Conservation (phyloP, 2,888 invertebrate genomes). For the Drosophila sordidapex region DNA sequence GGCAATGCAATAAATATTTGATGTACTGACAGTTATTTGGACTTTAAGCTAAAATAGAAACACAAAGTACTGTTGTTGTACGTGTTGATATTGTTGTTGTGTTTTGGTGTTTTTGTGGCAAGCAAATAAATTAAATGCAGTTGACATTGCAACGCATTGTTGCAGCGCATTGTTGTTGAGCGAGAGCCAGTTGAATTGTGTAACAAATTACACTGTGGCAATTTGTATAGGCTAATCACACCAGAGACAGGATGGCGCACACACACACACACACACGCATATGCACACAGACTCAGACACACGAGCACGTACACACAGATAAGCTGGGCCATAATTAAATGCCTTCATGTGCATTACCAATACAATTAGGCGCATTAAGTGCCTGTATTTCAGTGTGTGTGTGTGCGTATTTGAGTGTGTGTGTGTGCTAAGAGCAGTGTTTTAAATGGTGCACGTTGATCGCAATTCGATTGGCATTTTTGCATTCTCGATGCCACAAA, state of each 20-base stretch:
- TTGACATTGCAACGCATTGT: slow-evolving; percentile 40
- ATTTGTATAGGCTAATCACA: slow-evolving; percentile 75
- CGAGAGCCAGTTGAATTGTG: slow-evolving; percentile 26
- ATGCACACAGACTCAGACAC: slow-evolving; percentile 8
- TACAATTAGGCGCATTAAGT: slow-evolving; percentile 65
- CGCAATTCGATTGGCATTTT: slow-evolving; percentile 56
- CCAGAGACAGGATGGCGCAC: slow-evolving; percentile 28
- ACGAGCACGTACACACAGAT: slow-evolving; percentile 12
- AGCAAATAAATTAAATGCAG: slow-evolving; percentile 72
- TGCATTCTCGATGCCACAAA: slow-evolving; percentile 64
- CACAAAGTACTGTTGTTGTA: slow-evolving; percentile 10
- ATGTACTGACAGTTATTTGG: slow-evolving; percentile 52
- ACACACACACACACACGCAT: slow-evolving; percentile 6
- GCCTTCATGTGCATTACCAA: slow-evolving; percentile 66
- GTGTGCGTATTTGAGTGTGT: neutral
- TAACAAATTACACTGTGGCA: slow-evolving; percentile 67
- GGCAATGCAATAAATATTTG: slow-evolving; percentile 58
- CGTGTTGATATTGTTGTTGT: slow-evolving; percentile 14
- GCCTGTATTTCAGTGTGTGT: slow-evolving; percentile 20
- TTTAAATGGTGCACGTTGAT: slow-evolving; percentile 57
- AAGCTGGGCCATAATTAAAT: slow-evolving; percentile 58
- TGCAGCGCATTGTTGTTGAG: slow-evolving; percentile 23
- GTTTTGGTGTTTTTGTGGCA: slow-evolving; percentile 15
- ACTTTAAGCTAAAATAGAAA: slow-evolving; percentile 47
- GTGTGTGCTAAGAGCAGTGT: slow-evolving; percentile 23